Evolutionary conservation across 2,888 invertebrate genomes (phyloP).

Genomic region (Athalia rosae): DNA sequence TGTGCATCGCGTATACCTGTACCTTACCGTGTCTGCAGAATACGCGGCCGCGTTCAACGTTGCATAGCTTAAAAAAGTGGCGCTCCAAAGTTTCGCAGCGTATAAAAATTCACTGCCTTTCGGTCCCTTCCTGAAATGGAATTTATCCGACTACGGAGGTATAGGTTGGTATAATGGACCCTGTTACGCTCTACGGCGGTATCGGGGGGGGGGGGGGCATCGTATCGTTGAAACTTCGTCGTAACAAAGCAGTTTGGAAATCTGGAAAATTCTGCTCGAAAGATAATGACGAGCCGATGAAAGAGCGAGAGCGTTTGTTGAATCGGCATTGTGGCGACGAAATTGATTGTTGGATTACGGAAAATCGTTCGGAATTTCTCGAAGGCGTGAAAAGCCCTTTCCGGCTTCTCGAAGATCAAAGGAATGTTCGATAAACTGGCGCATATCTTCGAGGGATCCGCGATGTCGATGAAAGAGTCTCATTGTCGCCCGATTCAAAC

Average conservation of each 20-base stretch:
- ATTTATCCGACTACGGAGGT: background rate
- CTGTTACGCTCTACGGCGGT: background rate
- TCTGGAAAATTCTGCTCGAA: constrained; percentile 8
- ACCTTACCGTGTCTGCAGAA: background rate
- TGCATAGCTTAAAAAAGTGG: constrained; percentile 16
- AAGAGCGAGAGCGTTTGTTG: background rate
- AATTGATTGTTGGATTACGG: background rate
- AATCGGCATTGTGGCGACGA: background rate
- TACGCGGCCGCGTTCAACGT: background rate
- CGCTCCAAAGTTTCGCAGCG: background rate
- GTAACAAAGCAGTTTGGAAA: constrained; percentile 20
- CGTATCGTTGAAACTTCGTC: constrained; percentile 19
- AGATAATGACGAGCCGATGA: constrained; percentile 6
- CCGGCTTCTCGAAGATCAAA: no score
- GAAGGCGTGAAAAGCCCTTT: no score
- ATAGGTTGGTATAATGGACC: background rate
- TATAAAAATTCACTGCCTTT: constrained; percentile 12
- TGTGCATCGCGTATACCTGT: no score
- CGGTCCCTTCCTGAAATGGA: background rate
- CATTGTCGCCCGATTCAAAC: no score
- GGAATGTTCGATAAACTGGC: no score
- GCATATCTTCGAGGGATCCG: no score
- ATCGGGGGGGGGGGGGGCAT: background rate
- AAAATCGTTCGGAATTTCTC: no score
- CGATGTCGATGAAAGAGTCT: no score